These are phyloP conservation scores for Magallana ariakensis DNA, from an alignment of 1,140 invertebrate species.

Conservation along the genomic window DNA sequence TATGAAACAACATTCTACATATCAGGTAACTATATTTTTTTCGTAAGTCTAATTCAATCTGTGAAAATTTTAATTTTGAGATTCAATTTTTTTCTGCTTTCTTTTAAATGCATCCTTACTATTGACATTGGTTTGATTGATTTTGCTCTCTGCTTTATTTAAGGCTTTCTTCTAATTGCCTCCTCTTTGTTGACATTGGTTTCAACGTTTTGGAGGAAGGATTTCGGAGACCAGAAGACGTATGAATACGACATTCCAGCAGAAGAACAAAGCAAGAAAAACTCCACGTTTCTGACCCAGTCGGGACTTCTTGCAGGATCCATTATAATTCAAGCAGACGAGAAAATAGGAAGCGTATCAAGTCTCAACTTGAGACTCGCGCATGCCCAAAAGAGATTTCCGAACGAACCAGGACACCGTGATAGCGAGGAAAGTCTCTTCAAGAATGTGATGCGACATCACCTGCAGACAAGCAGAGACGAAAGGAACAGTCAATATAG, in stretches of 20 bases:
- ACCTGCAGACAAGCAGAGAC: not conserved
- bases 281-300: slow-evolving; percentile 3
- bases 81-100: not conserved
- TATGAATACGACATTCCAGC: not conserved
- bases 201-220: slow-evolving; percentile 28
- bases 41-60: not conserved
- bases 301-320: slow-evolving; percentile 28
- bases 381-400: not conserved
- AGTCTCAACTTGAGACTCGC: not conserved
- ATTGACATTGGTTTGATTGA: not conserved
- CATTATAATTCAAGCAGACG: slow-evolving; percentile 27
- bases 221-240: not conserved
- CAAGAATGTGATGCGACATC: not conserved
- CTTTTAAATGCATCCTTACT: too few relatives aligned
- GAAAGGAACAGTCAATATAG: not conserved
- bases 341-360: not conserved
- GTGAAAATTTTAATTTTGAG: not conserved
- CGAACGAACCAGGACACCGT: not conserved
- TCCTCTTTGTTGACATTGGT: slow-evolving; percentile 15
- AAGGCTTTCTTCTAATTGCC: not conserved
- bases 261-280: not conserved
- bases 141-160: not conserved
- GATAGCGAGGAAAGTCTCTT: slow-evolving; percentile 11
- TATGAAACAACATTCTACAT: slow-evolving; percentile 45
- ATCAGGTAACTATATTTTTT: slow-evolving; percentile 14